Percentiles rank a stretch among this genome's conserved stretches.
These are phyloP conservation scores for Aptenodytes patagonicus DNA, from an alignment of 2,113 vertebrate genomes.

Conservation along the genomic window DNA sequence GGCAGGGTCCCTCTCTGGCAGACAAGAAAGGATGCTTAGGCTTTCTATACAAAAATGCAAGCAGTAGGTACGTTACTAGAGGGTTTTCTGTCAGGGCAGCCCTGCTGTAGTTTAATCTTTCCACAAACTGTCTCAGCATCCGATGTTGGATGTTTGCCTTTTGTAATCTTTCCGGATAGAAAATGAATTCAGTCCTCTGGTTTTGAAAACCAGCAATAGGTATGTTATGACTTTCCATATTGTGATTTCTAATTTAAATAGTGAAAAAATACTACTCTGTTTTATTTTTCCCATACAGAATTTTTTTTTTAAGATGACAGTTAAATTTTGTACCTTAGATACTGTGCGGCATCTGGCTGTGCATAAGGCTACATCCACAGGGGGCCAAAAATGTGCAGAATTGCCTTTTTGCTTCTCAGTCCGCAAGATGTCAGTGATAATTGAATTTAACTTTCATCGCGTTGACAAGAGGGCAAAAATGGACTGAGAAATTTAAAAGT, in stretches of 20 bases:
- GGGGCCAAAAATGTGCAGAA: constrained; percentile 36
- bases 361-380: constrained; percentile 5
- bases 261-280: neutral
- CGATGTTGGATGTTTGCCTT: neutral
- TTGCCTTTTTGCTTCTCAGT: neutral
- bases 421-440: constrained; percentile 3
- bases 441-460: neutral
- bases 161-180: neutral
- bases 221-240: neutral
- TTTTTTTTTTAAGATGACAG: neutral
- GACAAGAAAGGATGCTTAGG: neutral
- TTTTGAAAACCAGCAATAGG: neutral
- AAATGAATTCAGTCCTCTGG: neutral
- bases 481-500: neutral
- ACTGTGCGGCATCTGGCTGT: neutral
- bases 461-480: neutral
- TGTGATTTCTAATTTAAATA: neutral
- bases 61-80: neutral
- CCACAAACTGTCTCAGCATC: neutral
- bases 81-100: neutral
- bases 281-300: neutral
- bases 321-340: neutral
- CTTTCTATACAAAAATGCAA: neutral
- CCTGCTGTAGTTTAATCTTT: neutral
- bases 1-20: neutral